Conservation (phyloP, 2,113 vertebrate genomes). For the Cinclus mexicanus region DNA sequence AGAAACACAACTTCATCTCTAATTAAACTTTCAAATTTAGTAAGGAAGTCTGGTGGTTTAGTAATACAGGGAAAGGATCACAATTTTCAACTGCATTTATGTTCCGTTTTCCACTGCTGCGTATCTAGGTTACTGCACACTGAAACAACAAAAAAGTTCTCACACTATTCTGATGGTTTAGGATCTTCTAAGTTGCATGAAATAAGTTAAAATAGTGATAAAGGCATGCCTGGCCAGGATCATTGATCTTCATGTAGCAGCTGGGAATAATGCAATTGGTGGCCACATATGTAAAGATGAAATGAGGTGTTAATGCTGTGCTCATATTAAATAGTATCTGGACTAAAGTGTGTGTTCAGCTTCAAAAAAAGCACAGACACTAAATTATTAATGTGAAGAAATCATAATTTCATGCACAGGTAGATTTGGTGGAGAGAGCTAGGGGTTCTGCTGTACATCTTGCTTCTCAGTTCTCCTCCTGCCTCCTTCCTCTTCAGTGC, state of each 20-base stretch:
- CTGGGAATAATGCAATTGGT: background rate
- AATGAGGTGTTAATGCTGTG: background rate
- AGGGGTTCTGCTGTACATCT: background rate
- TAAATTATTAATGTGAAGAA: background rate
- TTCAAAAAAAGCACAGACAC: background rate
- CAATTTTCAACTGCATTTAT: background rate
- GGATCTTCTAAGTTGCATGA: background rate
- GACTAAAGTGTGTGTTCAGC: background rate
- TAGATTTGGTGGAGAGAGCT: background rate
- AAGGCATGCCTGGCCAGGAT: background rate
- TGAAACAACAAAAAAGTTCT: background rate
- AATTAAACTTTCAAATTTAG: constrained; percentile 22
- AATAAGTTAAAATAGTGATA: background rate
- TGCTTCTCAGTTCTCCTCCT: background rate
- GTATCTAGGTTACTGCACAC: background rate
- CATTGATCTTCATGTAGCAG: accelerated
- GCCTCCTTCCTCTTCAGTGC: background rate
- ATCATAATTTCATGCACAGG: background rate
- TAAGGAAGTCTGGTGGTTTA: background rate
- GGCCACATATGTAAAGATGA: background rate
- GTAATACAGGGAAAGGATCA: background rate
- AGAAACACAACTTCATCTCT: background rate
- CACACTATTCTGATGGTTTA: background rate
- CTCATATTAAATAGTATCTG: background rate
- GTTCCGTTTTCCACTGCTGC: constrained; percentile 38